Conservation (phyloP, 2,888 invertebrate species). For the Drosophila ustulata region DNA sequence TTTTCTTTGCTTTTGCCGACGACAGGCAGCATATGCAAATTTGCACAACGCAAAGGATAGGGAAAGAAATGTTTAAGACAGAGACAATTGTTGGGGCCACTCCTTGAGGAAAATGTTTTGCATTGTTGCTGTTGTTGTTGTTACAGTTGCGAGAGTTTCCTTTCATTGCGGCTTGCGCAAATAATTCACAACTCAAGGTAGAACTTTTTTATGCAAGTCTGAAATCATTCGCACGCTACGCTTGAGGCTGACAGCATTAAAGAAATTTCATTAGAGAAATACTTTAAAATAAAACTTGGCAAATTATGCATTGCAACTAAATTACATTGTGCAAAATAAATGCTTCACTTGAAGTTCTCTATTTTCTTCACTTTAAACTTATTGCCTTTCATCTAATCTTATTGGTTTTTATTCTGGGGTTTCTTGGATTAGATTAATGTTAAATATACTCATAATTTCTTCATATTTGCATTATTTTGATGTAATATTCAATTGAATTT, state of each 20-base stretch:
- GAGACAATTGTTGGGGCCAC: constrained; percentile 48
- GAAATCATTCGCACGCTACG: constrained; percentile 30
- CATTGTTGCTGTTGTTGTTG: constrained; percentile 25
- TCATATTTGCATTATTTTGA: too few species aligned
- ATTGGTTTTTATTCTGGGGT: too few species aligned
- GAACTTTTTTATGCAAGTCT: constrained; percentile 40
- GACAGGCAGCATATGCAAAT: constrained; percentile 77
- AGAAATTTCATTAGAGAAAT: constrained; percentile 18
- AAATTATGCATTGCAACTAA: background rate
- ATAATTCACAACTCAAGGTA: constrained; percentile 53
- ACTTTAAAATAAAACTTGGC: constrained; percentile 3
- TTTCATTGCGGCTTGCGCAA: constrained; percentile 34
- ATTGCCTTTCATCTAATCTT: too few species aligned
- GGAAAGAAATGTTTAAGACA: constrained; percentile 31
- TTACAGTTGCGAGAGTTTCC: constrained; percentile 35
- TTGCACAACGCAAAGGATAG: constrained; percentile 20
- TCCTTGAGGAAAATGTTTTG: constrained; percentile 49
- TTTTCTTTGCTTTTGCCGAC: constrained; percentile 23
- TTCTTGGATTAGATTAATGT: too few species aligned
- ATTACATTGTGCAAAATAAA: too few species aligned
- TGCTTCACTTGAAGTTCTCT: background rate
- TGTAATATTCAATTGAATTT: too few species aligned
- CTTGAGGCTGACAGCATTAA: constrained; percentile 16
- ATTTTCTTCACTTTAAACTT: background rate
- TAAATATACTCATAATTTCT: too few species aligned